phyloP scores from a whole-genome alignment of 2,888 invertebrate genomes.

The Steinernema carpocapsae region DNA sequence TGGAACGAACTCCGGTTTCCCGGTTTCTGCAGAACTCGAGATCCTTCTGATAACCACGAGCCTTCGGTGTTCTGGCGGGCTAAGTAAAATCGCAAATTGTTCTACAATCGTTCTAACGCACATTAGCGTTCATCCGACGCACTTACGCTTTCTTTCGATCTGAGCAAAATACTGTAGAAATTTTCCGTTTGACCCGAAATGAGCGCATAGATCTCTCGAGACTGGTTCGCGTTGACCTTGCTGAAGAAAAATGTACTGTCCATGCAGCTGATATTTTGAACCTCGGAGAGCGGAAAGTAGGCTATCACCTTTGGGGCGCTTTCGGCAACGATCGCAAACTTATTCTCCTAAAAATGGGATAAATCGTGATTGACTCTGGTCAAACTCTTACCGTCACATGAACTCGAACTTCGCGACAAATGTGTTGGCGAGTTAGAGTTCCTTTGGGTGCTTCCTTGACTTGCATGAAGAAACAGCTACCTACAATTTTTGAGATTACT shows the following conservation, averaged over 20 bases:
- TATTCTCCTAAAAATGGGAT: conserved; percentile 1
- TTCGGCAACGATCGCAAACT: conserved; percentile 18
- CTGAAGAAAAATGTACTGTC: conserved; percentile 29
- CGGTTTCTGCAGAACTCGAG: neutral
- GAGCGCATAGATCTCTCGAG: conserved; percentile 2
- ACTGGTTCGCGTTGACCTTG: neutral
- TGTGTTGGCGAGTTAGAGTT: conserved; percentile 15
- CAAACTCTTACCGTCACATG: conserved; percentile 6
- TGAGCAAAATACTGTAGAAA: conserved; percentile 16
- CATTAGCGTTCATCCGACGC: neutral
- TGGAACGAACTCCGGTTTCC: neutral
- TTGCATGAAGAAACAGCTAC: conserved; percentile 28
- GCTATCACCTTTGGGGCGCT: conserved; percentile 2
- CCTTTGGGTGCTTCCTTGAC: conserved; percentile 26
- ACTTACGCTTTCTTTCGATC: conserved; percentile 6
- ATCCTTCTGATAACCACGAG: neutral
- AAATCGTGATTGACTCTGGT: too few relatives aligned
- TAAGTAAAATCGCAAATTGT: conserved; percentile 18
- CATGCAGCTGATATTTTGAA: conserved; percentile 28
- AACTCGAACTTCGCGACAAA: conserved; percentile 23
- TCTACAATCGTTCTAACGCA: neutral
- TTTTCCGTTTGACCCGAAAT: conserved; percentile 5
- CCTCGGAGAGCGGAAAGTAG: neutral
- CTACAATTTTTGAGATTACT: neutral
- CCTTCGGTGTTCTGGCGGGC: conserved; percentile 21